Percentiles rank a stretch among this genome's conserved stretches.
These are phyloP conservation scores for Alligator sinensis DNA, from an alignment of 2,113 vertebrate species.

Conservation along the genomic window DNA sequence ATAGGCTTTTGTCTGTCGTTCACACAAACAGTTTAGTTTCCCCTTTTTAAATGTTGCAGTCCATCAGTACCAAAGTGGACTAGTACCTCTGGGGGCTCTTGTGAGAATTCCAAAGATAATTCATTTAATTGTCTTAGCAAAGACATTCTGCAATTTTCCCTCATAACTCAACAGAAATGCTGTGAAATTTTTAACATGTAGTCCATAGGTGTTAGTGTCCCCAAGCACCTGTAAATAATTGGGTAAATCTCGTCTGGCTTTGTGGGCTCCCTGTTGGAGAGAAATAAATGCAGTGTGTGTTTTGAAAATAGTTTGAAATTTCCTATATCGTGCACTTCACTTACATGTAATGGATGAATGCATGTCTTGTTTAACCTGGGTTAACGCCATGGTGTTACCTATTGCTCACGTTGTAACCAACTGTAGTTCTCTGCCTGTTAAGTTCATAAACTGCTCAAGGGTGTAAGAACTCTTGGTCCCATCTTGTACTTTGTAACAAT, in stretches of 20 bases:
- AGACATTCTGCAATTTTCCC: background rate
- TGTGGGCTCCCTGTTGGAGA: background rate
- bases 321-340: background rate
- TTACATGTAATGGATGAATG: no score
- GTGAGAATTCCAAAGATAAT: background rate
- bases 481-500: no score
- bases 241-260: background rate
- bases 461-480: no score
- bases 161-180: background rate
- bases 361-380: no score
- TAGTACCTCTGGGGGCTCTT: background rate
- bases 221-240: background rate
- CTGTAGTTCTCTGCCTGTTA: no score
- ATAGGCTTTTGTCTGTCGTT: accelerated
- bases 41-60: background rate
- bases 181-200: background rate
- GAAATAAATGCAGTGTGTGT: background rate
- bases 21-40: background rate
- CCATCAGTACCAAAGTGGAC: background rate
- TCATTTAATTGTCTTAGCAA: background rate
- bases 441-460: no score
- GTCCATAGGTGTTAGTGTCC: background rate
- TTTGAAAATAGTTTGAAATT: background rate
- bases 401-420: no score
- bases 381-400: no score